Evolutionary conservation across 2,113 vertebrate species (phyloP), one percentile per base, ranked within the genome.

Genomic region (Oxygymnocypris stewartii): DNA sequence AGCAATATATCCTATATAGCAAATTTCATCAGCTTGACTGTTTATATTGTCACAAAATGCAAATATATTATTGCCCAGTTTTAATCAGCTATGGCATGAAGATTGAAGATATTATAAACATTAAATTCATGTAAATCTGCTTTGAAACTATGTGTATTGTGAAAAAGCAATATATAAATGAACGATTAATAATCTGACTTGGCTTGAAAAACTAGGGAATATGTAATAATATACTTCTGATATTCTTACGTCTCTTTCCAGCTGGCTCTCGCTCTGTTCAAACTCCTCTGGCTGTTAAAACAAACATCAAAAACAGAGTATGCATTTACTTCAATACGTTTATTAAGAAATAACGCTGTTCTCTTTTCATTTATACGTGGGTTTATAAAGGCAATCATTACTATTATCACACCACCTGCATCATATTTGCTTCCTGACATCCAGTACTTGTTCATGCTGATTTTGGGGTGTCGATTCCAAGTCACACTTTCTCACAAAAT

Each of bases 271-370:
- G 79, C 4, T 47, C 13, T 65, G 59, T 47, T 65, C 40, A 31
- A 47, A 31, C 40, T 81, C 79, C 40, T 81, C 79, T 6, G 40
- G 40, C 79, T 81, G 59, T 81, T n/a, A 25, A 40, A 42, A 61
- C 14, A 57, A 59, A 80, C 13, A 61, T 5, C 7, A 65, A 44
- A 63, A 81, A 25, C 57, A 79, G 31, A 31, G 10, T 63, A 11
- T 63, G 14, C 13, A n/a, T 20, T 23, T 13, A 83, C 37, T 18
- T 31, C 14, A 14, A 8, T 54, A 79, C 51, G 42, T 23, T 74
- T 1, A 42, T n/a, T n/a, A 42, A 20, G 37, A 42, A 74, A 12
- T 74, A n/a, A 2, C 6, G 35, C 11, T 40, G 37, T 42, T 74
- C 4, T 1, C 37, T 5, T 42, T 42, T 74, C 67, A 37, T 2